These are phyloP conservation scores for Hiodon alosoides DNA, from an alignment of 2,113 vertebrate species.

Conservation along the genomic window DNA sequence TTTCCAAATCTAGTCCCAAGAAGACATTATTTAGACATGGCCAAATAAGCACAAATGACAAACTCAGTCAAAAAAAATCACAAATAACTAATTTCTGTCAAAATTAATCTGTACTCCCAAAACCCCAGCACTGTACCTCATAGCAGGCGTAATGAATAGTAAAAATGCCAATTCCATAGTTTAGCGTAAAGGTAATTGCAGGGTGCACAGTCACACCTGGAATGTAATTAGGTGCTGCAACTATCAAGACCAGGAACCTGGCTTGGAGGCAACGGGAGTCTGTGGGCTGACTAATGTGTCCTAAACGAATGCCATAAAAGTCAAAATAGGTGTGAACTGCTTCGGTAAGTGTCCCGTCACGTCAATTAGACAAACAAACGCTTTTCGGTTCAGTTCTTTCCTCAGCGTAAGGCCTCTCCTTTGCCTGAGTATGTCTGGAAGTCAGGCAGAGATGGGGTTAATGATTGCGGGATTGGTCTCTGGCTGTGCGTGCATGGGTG, in stretches of 20 bases:
- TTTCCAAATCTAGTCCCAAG: constrained; percentile 33
- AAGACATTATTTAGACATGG: constrained; percentile 34
- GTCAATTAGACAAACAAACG: constrained; percentile 54
- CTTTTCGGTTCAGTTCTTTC: background rate
- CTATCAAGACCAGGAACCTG: constrained; percentile 48
- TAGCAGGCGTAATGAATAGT: constrained; percentile 55
- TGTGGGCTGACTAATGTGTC: constrained; percentile 70
- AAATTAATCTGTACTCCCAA: constrained; percentile 49
- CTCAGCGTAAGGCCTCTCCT: background rate
- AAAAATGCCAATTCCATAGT: constrained; percentile 62
- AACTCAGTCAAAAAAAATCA: constrained; percentile 46
- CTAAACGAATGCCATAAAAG: constrained; percentile 74
- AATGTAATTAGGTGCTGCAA: constrained; percentile 65
- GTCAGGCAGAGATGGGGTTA: background rate
- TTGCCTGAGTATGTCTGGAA: background rate
- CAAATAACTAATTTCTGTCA: constrained; percentile 45
- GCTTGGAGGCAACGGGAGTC: constrained; percentile 57
- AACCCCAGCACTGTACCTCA: constrained; percentile 44
- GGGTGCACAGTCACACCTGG: constrained; percentile 61
- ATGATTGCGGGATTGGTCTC: background rate
- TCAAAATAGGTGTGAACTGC: constrained; percentile 76
- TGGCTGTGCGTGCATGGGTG: background rate
- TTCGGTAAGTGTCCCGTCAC: constrained; percentile 65
- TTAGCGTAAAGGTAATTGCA: constrained; percentile 67
- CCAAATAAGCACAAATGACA: constrained; percentile 45